Evolutionary conservation across 2,113 vertebrate genomes (phyloP).

Genomic region (Silurus glanis): DNA sequence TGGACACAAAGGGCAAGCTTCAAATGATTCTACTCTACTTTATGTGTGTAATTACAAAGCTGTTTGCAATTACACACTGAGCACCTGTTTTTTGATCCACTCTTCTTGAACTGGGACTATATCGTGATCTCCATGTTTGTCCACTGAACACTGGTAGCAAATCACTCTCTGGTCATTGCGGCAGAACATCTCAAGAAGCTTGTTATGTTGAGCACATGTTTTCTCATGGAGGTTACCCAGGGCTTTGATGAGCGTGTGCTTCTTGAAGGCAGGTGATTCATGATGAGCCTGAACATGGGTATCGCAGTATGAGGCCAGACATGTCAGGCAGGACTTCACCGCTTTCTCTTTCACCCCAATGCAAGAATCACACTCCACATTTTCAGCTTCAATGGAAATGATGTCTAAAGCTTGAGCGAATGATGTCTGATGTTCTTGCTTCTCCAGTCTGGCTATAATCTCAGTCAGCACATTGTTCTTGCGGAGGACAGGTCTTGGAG

Average conservation of each 20-base stretch:
- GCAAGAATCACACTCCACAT: conserved; percentile 75
- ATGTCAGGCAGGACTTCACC: conserved; percentile 79
- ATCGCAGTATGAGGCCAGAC: conserved; percentile 81
- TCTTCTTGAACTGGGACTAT: conserved; percentile 25
- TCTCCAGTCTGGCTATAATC: background rate
- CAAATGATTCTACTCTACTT: background rate
- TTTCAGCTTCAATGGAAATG: conserved; percentile 50
- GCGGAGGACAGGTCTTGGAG: conserved; percentile 27
- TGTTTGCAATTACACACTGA: background rate
- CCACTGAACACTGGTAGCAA: conserved; percentile 37
- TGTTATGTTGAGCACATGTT: conserved; percentile 34
- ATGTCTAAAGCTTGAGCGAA: background rate
- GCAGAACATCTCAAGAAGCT: conserved; percentile 46
- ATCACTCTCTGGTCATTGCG: conserved; percentile 39
- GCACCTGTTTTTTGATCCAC: conserved; percentile 27
- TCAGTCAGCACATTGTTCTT: conserved; percentile 20
- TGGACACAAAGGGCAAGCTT: no score
- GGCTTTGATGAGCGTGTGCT: conserved; percentile 75
- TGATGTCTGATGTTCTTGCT: background rate
- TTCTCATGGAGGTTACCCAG: conserved; percentile 35
- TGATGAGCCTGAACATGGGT: conserved; percentile 79
- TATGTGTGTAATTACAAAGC: background rate
- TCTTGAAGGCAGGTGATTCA: conserved; percentile 76
- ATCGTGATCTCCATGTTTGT: conserved; percentile 42
- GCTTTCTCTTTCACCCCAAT: conserved; percentile 81